phyloP scores from a whole-genome alignment of 1,140 invertebrate genomes.

The Penaeus vannamei region DNA sequence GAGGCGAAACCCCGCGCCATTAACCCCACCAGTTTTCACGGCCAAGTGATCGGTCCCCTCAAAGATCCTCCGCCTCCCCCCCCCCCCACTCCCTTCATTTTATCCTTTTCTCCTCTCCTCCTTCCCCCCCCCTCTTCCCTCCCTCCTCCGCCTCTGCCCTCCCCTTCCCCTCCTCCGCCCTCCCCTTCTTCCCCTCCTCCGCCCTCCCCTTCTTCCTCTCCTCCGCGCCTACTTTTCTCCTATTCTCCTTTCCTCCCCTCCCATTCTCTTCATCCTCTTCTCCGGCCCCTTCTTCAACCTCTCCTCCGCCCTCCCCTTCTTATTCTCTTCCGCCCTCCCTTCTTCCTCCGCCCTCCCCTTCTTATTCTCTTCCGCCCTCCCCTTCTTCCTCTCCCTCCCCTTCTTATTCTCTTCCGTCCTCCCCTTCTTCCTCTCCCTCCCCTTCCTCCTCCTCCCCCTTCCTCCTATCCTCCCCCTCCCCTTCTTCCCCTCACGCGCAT shows the following conservation, averaged over 20 bases:
- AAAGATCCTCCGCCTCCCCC: no score
- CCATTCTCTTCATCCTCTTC: not conserved
- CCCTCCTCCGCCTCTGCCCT: not conserved
- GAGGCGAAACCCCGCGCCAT: not conserved
- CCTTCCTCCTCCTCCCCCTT: no score
- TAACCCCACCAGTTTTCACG: not conserved
- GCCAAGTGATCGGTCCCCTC: no score
- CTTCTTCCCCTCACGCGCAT: not conserved
- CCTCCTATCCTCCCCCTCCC: no score
- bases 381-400: slow-evolving; percentile 1
- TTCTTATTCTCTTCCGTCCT: not conserved
- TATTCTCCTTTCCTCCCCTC: not conserved
- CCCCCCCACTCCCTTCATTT: not conserved
- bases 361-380: slow-evolving; percentile 8
- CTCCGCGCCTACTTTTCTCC: not conserved
- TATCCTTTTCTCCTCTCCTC: not conserved
- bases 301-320: not conserved
- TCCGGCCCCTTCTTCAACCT: not conserved
- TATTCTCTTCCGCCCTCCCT: not conserved
- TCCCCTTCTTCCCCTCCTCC: not conserved
- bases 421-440: not conserved
- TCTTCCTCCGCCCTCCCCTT: not conserved
- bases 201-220: not conserved
- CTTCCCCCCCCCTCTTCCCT: not conserved
- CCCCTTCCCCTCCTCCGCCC: not conserved